Percentiles rank a stretch among this genome's conserved stretches.
Conservation (phyloP, 2,113 vertebrate species). For the Climacteris rufus region DNA sequence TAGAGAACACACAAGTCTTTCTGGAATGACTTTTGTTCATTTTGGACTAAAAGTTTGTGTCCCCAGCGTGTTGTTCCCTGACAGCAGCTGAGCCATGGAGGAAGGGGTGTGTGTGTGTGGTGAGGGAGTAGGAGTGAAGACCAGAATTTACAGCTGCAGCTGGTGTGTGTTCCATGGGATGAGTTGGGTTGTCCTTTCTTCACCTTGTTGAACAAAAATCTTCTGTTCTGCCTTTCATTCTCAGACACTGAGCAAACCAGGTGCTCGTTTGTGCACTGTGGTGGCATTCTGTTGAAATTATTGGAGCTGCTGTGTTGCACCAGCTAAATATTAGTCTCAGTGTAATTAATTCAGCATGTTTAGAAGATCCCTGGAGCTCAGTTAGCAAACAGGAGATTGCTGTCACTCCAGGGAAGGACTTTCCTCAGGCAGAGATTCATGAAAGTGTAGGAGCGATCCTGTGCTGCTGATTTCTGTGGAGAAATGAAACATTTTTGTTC, state of each 20-base stretch:
- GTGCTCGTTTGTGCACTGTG: not conserved
- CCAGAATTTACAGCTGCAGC: not conserved
- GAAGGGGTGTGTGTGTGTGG: not conserved
- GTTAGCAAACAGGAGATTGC: constrained; percentile 48
- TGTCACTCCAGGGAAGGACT: constrained; percentile 9
- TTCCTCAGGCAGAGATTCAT: not conserved
- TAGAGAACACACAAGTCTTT: not conserved
- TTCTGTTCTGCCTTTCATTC: not conserved
- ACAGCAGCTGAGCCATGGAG: not conserved
- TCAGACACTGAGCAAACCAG: not conserved
- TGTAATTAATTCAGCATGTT: constrained; percentile 25
- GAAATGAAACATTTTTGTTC: constrained; percentile 9
- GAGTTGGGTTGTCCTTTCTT: not conserved
- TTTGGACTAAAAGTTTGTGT: not conserved
- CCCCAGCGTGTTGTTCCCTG: not conserved
- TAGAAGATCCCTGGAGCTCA: constrained; percentile 15
- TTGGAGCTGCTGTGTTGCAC: not conserved
- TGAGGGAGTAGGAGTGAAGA: not conserved
- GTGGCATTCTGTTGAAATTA: not conserved
- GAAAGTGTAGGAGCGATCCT: constrained; percentile 17
- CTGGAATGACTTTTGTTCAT: not conserved
- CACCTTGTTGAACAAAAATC: not conserved
- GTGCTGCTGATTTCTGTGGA: not conserved
- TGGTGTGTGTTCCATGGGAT: not conserved
- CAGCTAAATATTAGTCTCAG: not conserved